Percentiles rank a stretch among this genome's conserved stretches.
Evolutionary conservation across 37 sponge, comb jelly and placozoan species (phyloP).

Genomic region (Theonella swinhoei): DNA sequence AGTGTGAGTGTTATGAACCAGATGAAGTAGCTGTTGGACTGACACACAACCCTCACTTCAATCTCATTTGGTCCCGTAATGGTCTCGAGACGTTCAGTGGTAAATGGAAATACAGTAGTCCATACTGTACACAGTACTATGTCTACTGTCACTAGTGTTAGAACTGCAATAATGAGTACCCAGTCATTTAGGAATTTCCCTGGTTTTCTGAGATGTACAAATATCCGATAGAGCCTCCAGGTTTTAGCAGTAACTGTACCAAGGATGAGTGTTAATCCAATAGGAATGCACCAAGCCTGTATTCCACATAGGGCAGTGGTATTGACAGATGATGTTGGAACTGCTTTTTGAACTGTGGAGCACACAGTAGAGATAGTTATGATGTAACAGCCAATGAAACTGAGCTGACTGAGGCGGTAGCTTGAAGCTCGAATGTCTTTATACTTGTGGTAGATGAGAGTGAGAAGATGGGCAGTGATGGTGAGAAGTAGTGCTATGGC

Average conservation of each 20-base stretch:
- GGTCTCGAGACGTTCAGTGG: background rate
- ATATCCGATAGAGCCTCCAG: conserved; percentile 51
- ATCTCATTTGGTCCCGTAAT: background rate
- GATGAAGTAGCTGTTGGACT: background rate
- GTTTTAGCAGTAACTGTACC: background rate
- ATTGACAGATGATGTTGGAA: background rate
- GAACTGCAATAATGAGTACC: background rate
- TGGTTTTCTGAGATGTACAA: conserved; percentile 31
- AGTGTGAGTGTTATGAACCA: background rate
- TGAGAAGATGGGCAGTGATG: background rate
- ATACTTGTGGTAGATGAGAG: background rate
- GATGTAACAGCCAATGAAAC: conserved; percentile 12
- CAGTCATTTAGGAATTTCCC: conserved; percentile 13
- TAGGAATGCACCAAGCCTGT: background rate
- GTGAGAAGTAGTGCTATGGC: background rate
- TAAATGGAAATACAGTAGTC: background rate
- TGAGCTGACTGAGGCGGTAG: background rate
- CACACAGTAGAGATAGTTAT: background rate
- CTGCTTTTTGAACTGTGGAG: background rate
- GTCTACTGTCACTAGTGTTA: background rate
- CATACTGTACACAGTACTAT: background rate
- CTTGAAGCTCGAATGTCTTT: conserved; percentile 5
- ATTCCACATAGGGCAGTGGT: background rate
- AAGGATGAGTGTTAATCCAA: conserved; percentile 18
- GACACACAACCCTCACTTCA: background rate